A percentile compares a stretch with the other conserved stretches of the same genome.
phyloP scores from a whole-genome alignment of 2,113 vertebrate genomes.

The Albula goreensis region DNA sequence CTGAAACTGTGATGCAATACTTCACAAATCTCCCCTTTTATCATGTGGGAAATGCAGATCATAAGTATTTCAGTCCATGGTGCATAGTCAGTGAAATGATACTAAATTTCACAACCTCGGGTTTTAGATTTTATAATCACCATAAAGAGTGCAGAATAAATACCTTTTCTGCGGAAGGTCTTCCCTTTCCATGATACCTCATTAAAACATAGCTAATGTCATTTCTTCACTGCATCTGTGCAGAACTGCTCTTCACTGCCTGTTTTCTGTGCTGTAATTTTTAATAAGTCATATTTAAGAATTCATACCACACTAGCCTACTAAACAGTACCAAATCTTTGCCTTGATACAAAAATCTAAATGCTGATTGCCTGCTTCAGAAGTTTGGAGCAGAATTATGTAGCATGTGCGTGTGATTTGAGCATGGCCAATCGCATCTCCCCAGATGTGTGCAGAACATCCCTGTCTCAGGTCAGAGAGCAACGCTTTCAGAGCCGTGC shows the following conservation, averaged over 20 bases:
- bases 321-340: neutral
- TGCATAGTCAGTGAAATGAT: too few species aligned
- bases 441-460: neutral
- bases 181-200: neutral
- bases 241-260: neutral
- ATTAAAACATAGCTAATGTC: neutral
- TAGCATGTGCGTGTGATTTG: neutral
- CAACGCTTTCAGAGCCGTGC: neutral
- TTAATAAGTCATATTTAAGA: neutral
- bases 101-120: too few species aligned
- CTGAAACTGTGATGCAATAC: too few species aligned
- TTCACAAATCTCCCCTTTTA: too few species aligned
- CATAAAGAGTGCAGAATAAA: too few species aligned
- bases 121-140: too few species aligned
- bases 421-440: neutral
- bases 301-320: neutral
- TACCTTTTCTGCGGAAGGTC: too few species aligned
- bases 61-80: too few species aligned
- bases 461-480: neutral
- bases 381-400: neutral
- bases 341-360: neutral
- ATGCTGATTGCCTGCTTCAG: neutral
- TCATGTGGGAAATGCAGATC: too few species aligned
- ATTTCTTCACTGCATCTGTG: neutral
- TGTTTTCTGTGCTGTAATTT: neutral